Evolutionary conservation across 2,113 vertebrate genomes (phyloP).

Genomic region (Neolamprologus kungweensis): DNA sequence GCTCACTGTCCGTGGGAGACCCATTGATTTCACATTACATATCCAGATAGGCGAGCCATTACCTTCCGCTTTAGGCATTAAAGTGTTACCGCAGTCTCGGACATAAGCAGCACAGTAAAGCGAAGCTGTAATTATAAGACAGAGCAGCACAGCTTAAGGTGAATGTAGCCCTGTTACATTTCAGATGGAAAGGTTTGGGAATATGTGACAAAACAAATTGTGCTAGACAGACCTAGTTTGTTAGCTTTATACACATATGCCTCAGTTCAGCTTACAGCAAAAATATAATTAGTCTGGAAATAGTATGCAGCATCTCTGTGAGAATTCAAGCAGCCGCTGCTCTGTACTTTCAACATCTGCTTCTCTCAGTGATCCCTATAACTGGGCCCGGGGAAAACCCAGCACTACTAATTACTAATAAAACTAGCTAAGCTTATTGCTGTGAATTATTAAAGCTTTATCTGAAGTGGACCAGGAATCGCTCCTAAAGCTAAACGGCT

Average conservation of each 20-base stretch:
- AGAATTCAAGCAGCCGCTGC: conserved; percentile 72
- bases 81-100: not conserved
- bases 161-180: not conserved
- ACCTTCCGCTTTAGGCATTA: not conserved
- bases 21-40: conserved; percentile 61
- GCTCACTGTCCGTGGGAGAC: conserved; percentile 26
- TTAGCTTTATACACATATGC: conserved; percentile 63
- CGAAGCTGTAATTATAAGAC: not conserved
- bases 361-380: conserved; percentile 76
- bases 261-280: conserved; percentile 69
- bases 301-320: conserved; percentile 46
- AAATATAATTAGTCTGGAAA: conserved; percentile 73
- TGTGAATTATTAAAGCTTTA: conserved; percentile 86
- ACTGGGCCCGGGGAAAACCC: conserved; percentile 66
- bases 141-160: not conserved
- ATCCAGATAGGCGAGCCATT: conserved; percentile 25
- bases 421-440: conserved; percentile 85
- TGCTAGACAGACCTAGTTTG: conserved; percentile 53
- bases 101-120: not conserved
- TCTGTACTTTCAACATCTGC: conserved; percentile 79
- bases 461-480: conserved; percentile 77
- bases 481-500: conserved; percentile 70
- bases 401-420: conserved; percentile 86
- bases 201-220: conserved; percentile 46
- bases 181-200: not conserved